Evolutionary conservation across 92 coral and sea anemone species (phyloP), one percentile per base, ranked within the genome.

Genomic region (Bergia puertoricense): DNA sequence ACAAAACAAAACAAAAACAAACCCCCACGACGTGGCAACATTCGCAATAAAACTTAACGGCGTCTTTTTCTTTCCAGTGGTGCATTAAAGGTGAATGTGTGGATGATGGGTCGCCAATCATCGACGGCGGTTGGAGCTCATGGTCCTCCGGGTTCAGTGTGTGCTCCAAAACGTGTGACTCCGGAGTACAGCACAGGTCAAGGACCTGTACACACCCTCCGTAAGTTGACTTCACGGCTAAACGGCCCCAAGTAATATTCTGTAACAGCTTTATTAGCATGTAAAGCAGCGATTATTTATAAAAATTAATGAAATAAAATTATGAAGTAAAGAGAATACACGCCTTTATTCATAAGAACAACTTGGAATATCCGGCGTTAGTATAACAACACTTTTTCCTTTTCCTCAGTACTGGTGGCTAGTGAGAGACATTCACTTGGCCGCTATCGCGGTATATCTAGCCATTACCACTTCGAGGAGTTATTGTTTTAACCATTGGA

Each of bases 71-170:
- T 20, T 48, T 85, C 41, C 56, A 95, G 99, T 97, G 99, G 98
- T 97, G 99, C 75, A 95, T 97, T 69, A 89, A 92, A 40, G 99
- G 98, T 36, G 93, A 94, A 77, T 97, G 99, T 86, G 99, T 95
- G 39, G 99, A 97, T 48, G 98, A 97, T 84, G 99, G 98, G n/a
- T 97, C 98, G 15, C 98, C 97, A 13, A 90, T 92, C 81, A 93
- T 95, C 81, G 95, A 97, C 77, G 99, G 99, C 30, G 92, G 90
- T 18, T 97, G 99, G 99, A 94, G 97, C 85, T 90, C 89, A 37
- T 97, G 99, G 99, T 87, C 93, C 74, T 22, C 59, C 5, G 90
- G 86, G 18, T 90, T 72, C 88, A 88, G 91, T 43, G 67, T 90
- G 82, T 97, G 99, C 68, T 79, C 96, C n/a, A 88, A 85, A 38